Evolutionary conservation across 2,888 invertebrate genomes (phyloP).

Genomic region (Leptinotarsa tumamoca): DNA sequence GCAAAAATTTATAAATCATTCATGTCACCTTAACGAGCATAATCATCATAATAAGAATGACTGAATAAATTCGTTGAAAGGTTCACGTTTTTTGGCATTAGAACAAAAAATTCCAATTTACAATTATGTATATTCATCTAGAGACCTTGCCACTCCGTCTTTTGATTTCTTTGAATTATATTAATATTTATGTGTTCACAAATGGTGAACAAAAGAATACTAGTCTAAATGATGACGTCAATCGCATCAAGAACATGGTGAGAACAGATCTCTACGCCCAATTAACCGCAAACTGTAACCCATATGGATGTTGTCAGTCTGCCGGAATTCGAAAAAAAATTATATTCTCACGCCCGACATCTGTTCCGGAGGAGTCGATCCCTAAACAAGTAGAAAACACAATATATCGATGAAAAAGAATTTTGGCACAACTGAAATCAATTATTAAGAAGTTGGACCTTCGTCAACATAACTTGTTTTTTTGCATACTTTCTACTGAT

Average conservation of each 20-base stretch:
- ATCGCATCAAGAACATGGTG: conserved; percentile 6
- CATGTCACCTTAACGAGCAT: neutral
- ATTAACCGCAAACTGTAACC: conserved; percentile 16
- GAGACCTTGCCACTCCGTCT: neutral
- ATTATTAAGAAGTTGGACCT: neutral
- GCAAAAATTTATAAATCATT: neutral
- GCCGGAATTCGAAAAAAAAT: conserved; percentile 5
- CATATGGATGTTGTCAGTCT: conserved; percentile 20
- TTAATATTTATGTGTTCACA: neutral
- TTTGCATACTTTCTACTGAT: too few relatives aligned
- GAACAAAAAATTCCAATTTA: too few relatives aligned
- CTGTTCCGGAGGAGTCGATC: conserved; percentile 1
- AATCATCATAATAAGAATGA: neutral
- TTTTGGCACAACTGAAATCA: neutral
- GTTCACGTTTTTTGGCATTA: neutral
- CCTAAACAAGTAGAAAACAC: neutral
- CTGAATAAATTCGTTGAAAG: neutral
- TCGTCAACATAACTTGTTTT: neutral
- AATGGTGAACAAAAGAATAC: neutral
- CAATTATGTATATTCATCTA: too few relatives aligned
- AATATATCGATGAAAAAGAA: neutral
- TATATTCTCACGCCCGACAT: conserved; percentile 13
- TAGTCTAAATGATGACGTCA: conserved; percentile 2
- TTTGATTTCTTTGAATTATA: neutral
- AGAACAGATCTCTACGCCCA: conserved; percentile 14